Base-by-base conservation (phyloP, 2,888 invertebrate species). In the Selenia dentaria region DNA sequence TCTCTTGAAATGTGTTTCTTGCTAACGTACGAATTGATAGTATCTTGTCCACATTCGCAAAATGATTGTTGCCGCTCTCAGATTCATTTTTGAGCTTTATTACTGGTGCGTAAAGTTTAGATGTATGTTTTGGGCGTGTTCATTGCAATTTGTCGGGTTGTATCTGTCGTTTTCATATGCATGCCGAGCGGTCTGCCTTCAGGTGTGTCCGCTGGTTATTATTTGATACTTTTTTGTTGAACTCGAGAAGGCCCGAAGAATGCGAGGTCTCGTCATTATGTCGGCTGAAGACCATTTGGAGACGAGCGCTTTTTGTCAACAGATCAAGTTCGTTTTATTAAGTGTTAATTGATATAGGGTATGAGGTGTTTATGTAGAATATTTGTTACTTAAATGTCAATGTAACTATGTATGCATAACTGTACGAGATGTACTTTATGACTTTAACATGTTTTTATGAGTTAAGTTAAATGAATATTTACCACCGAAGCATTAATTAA, bases 1-100 rank as follows among this genome's bases (percentile, higher is more conserved):
- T 84, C 86, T 82, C 79, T 79, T 83, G 86, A 86, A 87, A 87
- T 87, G 88, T 87, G 85, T 89, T 88, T 89, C 88, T 88, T 89
- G 88, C 86, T 84, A 87, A 86, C 85, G 81, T 83, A 82, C 84
- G 79, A 71, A 78, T 73, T 74, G 87, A 87, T 88, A 73, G 63
- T 83, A 88, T 88, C 87, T 77, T 64, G 64, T 62, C 57, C 67
- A 68, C 60, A 60, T 64, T 70, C 65, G 73, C 85, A 77, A 84
- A 70, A 64, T 77, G 76, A 69, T 65, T 66, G 63, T 54, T 71
- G 62, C 64, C 39, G 53, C 54, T 65, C 29, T 26, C 18, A 51
- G 55, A 51, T 48, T 53, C 57, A 58, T 70, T 75, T 69, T 67
- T 70, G 54, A 51, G 44, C 62, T 73, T 68, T 73, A 67, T 59